These are phyloP conservation scores for Punctoribates punctum DNA, from an alignment of 2,888 invertebrate species.

Conservation along the genomic window DNA sequence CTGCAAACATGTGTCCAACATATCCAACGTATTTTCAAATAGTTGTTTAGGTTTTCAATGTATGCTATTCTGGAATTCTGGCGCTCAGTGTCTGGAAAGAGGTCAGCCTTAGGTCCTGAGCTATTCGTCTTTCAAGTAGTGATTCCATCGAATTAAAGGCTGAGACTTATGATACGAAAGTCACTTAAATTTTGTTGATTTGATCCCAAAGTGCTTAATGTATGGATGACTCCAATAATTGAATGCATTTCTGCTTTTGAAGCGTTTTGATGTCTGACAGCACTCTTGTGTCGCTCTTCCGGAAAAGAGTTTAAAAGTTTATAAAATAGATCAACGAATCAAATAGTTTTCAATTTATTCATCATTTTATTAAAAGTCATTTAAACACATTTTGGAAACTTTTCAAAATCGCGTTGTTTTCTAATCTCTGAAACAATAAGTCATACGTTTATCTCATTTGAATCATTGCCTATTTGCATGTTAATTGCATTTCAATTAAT, in stretches of 20 bases:
- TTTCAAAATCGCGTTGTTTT: no score
- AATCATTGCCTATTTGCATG: no score
- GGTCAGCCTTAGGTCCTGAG: conserved; percentile 1
- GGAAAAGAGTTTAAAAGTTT: background rate
- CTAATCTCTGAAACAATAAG: no score
- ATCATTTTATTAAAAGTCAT: background rate
- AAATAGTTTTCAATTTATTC: background rate
- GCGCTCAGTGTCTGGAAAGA: background rate
- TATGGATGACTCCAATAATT: background rate
- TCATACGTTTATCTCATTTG: no score
- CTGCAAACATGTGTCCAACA: conserved; percentile 17
- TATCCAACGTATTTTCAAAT: background rate
- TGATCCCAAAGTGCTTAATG: background rate
- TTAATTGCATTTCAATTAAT: no score
- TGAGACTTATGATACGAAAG: background rate
- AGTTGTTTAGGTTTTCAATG: background rate
- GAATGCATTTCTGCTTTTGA: background rate
- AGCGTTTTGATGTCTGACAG: background rate
- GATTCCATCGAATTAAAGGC: background rate
- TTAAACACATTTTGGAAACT: background rate
- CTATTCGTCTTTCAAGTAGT: background rate
- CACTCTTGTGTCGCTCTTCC: background rate
- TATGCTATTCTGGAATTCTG: background rate
- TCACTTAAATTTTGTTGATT: background rate
- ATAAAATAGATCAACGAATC: background rate